Evolutionary conservation across 2,888 invertebrate genomes (phyloP).

Genomic region (Aporophyla nigra): DNA sequence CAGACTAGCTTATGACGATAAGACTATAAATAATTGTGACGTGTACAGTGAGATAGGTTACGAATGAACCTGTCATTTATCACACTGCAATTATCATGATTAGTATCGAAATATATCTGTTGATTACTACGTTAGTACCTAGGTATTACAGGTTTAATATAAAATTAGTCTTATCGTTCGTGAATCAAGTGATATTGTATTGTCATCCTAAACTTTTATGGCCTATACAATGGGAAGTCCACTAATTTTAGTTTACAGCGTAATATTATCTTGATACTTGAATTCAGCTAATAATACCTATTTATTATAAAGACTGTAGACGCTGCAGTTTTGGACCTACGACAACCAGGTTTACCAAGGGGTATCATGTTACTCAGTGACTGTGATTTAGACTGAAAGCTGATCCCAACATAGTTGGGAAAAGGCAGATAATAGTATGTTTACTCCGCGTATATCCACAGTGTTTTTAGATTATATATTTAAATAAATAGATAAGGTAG

Average conservation of each 20-base stretch:
- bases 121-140: not conserved
- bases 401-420: no score
- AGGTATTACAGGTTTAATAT: slow-evolving; percentile 11
- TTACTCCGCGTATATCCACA: not conserved
- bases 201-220: slow-evolving; percentile 1
- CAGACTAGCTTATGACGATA: not conserved
- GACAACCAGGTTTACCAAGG: not conserved
- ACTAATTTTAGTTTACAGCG: not conserved
- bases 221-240: not conserved
- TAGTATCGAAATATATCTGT: not conserved
- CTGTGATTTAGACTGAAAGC: no score
- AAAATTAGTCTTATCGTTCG: slow-evolving; percentile 4
- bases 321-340: not conserved
- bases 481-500: not conserved
- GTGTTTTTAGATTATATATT: not conserved
- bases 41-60: not conserved
- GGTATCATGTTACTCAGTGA: not conserved
- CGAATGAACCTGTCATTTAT: not conserved
- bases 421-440: not conserved
- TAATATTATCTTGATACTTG: not conserved
- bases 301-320: not conserved
- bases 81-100: not conserved
- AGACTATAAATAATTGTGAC: not conserved
- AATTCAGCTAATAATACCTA: not conserved
- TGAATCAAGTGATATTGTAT: slow-evolving; percentile 15